Conservation (phyloP, 2,888 invertebrate genomes). For the Orthosia gracilis region DNA sequence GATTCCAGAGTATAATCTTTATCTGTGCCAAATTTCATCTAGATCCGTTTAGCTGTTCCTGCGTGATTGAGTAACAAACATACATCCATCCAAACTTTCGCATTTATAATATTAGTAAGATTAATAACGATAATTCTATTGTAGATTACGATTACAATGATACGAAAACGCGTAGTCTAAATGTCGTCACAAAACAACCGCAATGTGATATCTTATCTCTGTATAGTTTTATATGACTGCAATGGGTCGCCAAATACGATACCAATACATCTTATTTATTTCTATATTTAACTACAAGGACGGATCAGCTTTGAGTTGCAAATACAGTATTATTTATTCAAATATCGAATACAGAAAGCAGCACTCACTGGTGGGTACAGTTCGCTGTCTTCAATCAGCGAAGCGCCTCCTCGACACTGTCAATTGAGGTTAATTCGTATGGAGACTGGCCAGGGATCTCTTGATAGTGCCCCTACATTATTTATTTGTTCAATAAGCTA, state of each 20-base stretch:
- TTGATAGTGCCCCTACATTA: constrained; percentile 86
- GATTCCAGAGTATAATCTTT: too few species aligned
- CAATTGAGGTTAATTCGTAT: constrained; percentile 91
- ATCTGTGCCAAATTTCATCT: too few species aligned
- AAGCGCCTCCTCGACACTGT: constrained; percentile 88
- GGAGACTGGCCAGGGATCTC: constrained; percentile 88
- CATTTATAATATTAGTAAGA: too few species aligned
- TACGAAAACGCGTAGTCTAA: constrained; percentile 53
- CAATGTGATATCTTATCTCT: constrained; percentile 60
- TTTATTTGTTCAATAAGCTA: constrained; percentile 88
- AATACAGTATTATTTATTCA: constrained; percentile 73
- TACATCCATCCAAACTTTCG: too few species aligned
- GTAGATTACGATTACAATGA: constrained; percentile 65
- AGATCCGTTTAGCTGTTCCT: too few species aligned
- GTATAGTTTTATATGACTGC: constrained; percentile 49
- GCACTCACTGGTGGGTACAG: constrained; percentile 80
- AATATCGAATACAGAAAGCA: constrained; percentile 77
- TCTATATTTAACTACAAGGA: constrained; percentile 5
- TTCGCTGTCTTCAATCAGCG: constrained; percentile 88
- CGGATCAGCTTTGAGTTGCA: constrained; percentile 47
- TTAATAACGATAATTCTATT: constrained; percentile 32
- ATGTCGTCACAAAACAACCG: constrained; percentile 57
- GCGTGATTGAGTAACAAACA: too few species aligned
- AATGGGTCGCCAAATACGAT: constrained; percentile 40
- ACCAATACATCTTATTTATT: constrained; percentile 32